Conservation (phyloP, 2,113 vertebrate genomes). For the Empidonax traillii region DNA sequence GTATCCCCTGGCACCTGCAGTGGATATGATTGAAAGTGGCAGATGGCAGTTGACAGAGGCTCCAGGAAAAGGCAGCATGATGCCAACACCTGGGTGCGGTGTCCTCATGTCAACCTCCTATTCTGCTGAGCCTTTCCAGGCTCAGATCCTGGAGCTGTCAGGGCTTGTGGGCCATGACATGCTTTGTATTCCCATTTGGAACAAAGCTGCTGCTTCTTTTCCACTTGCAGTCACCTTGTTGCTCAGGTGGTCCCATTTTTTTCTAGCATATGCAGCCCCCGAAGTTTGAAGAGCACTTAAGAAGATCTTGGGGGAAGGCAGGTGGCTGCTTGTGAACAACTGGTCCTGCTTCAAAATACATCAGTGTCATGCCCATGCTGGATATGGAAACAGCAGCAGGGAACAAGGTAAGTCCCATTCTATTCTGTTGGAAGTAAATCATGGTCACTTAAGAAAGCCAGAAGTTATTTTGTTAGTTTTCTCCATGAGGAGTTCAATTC, state of each 20-base stretch:
- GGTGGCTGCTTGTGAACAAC: neutral
- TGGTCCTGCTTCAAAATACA: neutral
- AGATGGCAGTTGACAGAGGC: neutral
- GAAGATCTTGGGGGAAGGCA: neutral
- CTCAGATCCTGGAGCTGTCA: neutral
- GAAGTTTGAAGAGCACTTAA: neutral
- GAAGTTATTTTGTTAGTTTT: neutral
- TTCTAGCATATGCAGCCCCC: neutral
- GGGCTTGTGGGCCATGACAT: neutral
- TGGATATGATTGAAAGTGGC: too few relatives aligned
- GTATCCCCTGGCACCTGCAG: too few relatives aligned
- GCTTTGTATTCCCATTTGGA: neutral
- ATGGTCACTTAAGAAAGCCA: neutral
- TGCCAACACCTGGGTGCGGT: neutral
- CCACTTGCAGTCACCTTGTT: neutral
- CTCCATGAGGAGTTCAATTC: neutral
- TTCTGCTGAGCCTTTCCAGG: neutral
- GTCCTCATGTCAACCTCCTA: neutral
- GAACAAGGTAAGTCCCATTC: neutral
- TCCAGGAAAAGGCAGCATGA: neutral
- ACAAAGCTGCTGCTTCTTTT: neutral
- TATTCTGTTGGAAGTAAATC: neutral
- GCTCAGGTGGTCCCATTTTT: neutral
- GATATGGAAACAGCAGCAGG: neutral
- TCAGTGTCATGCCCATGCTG: accelerated